Percentiles rank a stretch among this genome's conserved stretches.
Evolutionary conservation across 2,113 vertebrate genomes (phyloP).

Genomic region (Elephas maximus): DNA sequence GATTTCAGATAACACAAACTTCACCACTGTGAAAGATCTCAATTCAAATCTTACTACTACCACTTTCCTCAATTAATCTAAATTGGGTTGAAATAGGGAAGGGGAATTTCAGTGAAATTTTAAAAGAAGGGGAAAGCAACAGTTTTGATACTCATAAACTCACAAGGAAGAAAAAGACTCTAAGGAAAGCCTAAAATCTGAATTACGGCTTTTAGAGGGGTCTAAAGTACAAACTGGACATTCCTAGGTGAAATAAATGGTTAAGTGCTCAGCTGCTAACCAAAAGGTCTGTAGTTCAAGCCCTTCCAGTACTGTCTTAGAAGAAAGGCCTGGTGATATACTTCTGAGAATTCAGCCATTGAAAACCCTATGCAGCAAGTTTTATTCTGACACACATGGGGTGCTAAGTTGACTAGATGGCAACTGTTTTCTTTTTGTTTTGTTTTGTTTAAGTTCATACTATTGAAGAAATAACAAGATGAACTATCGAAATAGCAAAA

Average conservation of each 20-base stretch:
- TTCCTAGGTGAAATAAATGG: too few relatives aligned
- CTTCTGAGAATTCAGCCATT: too few relatives aligned
- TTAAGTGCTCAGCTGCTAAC: too few relatives aligned
- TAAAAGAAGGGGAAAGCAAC: neutral
- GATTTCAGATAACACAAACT: neutral
- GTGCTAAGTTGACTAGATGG: too few relatives aligned
- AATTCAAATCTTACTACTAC: slow-evolving; percentile 11
- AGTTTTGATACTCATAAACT: neutral
- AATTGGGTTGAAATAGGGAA: slow-evolving; percentile 18
- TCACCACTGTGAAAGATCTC: neutral
- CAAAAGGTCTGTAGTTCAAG: too few relatives aligned
- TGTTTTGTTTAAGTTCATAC: too few relatives aligned
- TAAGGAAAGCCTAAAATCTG: neutral
- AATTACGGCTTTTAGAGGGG: neutral
- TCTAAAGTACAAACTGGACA: neutral
- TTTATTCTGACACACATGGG: too few relatives aligned
- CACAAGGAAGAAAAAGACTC: neutral
- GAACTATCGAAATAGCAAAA: neutral
- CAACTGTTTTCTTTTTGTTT: too few relatives aligned
- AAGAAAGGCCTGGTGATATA: too few relatives aligned
- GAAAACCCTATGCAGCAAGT: too few relatives aligned
- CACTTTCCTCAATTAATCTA: neutral
- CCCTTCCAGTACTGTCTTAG: too few relatives aligned
- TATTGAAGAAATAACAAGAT: neutral
- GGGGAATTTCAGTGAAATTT: neutral